These are phyloP conservation scores for Centropus bengalensis DNA, from an alignment of 2,113 vertebrate species.

Conservation along the genomic window DNA sequence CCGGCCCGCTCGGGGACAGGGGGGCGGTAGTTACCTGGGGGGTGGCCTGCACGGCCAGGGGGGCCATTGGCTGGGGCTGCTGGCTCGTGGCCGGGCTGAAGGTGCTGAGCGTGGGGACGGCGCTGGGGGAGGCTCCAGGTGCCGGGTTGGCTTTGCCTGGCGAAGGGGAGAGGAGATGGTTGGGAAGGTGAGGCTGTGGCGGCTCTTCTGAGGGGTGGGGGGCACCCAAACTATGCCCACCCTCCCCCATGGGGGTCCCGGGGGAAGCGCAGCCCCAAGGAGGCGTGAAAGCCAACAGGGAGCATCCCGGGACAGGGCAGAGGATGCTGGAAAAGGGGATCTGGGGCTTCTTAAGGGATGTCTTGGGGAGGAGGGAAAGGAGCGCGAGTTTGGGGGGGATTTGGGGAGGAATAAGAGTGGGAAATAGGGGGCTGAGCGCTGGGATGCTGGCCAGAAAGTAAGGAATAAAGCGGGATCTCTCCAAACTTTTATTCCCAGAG, in stretches of 20 bases:
- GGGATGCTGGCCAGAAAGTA: too few species aligned
- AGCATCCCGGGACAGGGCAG: fast-evolving
- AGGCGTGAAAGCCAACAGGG: neutral
- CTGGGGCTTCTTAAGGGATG: neutral
- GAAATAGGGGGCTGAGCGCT: neutral
- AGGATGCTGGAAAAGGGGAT: too few species aligned
- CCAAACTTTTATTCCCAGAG: too few species aligned
- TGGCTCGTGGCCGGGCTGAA: slow-evolving; percentile 70
- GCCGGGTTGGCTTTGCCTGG: slow-evolving; percentile 65
- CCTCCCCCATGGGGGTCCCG: neutral
- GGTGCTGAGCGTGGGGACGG: slow-evolving; percentile 44
- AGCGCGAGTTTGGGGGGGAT: neutral
- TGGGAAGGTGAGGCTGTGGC: neutral
- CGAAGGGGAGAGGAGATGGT: neutral
- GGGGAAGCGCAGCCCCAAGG: neutral
- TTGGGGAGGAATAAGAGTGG: neutral
- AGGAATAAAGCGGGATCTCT: too few species aligned
- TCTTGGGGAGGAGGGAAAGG: neutral
- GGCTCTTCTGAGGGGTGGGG: neutral
- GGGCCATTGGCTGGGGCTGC: slow-evolving; percentile 65
- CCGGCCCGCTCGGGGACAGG: neutral
- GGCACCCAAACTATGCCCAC: neutral
- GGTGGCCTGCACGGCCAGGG: slow-evolving; percentile 71
- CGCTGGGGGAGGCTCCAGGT: slow-evolving; percentile 22
- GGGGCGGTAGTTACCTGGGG: slow-evolving; percentile 74